Evolutionary conservation across 2,797 vertebrate genomes (phyloP).

Genomic region (Eulemur albifrons): DNA sequence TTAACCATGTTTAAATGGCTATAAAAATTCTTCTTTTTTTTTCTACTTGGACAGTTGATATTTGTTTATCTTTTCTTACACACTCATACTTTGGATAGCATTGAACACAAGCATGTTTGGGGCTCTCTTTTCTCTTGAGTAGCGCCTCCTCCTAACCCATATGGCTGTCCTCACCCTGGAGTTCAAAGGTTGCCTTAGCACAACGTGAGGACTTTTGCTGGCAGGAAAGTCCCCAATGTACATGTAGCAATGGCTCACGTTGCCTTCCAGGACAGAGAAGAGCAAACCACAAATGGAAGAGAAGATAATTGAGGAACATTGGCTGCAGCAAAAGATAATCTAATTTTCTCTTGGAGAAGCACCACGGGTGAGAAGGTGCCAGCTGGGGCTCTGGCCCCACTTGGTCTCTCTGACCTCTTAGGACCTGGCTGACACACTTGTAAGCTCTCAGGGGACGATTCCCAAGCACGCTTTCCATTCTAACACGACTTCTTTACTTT

Average conservation of each 20-base stretch:
- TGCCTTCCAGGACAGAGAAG: not conserved
- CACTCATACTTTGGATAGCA: no score
- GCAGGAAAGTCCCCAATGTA: not conserved
- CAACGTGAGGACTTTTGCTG: not conserved
- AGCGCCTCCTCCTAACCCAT: not conserved
- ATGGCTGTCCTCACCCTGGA: not conserved
- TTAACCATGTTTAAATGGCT: not conserved
- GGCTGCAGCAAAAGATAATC: not conserved
- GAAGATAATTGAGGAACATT: rapidly evolving
- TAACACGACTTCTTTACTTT: rapidly evolving
- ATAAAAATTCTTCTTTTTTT: not conserved
- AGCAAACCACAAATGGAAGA: not conserved
- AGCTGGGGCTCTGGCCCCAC: not conserved
- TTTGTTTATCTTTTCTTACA: not conserved
- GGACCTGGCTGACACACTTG: not conserved
- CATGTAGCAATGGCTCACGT: rapidly evolving
- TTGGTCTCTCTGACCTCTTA: not conserved
- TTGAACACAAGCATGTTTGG: not conserved
- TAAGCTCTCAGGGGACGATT: not conserved
- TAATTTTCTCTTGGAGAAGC: not conserved
- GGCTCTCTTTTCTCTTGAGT: not conserved
- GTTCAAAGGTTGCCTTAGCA: not conserved
- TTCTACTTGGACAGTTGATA: not conserved
- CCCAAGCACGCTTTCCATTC: rapidly evolving
- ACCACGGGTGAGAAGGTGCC: rapidly evolving